Evolutionary conservation across 2,797 vertebrate species (phyloP).

Genomic region (Rhinichthys osculus): DNA sequence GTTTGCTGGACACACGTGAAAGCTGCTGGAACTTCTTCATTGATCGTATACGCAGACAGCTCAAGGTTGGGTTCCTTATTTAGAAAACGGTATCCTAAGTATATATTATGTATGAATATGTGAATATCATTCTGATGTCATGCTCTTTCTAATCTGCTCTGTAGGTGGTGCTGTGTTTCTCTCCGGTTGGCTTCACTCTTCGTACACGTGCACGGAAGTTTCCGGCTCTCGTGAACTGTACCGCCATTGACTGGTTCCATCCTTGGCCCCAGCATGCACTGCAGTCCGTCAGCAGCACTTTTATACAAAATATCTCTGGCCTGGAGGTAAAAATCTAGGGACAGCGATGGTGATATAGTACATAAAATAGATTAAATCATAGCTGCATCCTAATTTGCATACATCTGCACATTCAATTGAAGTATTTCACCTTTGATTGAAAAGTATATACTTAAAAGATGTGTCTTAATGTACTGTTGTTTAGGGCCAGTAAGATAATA

Average conservation of each 20-base stretch:
- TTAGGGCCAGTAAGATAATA: background rate
- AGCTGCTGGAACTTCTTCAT: constrained; percentile 85
- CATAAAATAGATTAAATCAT: background rate
- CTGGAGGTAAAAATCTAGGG: constrained; percentile 68
- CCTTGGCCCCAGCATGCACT: constrained; percentile 74
- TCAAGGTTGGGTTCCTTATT: constrained; percentile 61
- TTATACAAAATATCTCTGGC: constrained; percentile 78
- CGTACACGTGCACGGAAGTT: constrained; percentile 77
- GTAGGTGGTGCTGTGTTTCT: constrained; percentile 82
- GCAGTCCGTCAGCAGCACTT: constrained; percentile 77
- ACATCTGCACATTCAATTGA: background rate
- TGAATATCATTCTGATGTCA: background rate
- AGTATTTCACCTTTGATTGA: background rate
- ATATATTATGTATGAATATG: background rate
- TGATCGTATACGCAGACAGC: constrained; percentile 71
- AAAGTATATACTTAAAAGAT: background rate
- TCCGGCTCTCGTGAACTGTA: constrained; percentile 78
- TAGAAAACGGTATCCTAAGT: background rate
- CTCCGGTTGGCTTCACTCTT: constrained; percentile 79
- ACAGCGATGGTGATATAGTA: background rate
- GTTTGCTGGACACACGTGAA: constrained; percentile 78
- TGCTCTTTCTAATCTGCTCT: background rate
- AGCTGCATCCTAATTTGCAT: background rate
- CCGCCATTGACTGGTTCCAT: constrained; percentile 76
- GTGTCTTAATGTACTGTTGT: background rate